Percentiles rank a stretch among this genome's conserved stretches.
Evolutionary conservation across 2,113 vertebrate genomes (phyloP).

Genomic region (Neotragus moschatus): DNA sequence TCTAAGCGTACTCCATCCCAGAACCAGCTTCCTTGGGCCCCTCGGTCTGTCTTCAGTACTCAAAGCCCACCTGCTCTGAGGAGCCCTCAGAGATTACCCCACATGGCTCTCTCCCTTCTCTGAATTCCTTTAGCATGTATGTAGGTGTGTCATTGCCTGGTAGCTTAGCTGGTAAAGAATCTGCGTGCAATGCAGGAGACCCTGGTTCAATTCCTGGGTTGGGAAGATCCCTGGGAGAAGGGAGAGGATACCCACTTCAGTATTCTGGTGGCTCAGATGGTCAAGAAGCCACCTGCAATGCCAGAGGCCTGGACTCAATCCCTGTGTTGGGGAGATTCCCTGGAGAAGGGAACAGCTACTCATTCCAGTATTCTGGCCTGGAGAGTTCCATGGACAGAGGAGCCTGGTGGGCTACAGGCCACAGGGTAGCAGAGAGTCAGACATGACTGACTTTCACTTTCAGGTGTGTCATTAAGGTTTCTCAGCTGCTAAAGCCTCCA

Average conservation of each 20-base stretch:
- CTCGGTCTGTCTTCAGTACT: background rate
- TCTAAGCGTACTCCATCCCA: fast-evolving
- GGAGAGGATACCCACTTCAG: background rate
- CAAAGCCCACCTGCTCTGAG: background rate
- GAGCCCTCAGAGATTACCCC: background rate
- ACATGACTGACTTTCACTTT: background rate
- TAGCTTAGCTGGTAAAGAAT: background rate
- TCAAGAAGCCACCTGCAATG: background rate
- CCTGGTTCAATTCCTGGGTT: background rate
- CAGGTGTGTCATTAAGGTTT: background rate
- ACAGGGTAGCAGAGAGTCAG: background rate
- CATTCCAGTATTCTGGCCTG: background rate
- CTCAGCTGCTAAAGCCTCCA: background rate
- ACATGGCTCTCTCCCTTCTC: background rate
- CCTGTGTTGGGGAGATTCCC: background rate
- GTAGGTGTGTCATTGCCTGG: background rate
- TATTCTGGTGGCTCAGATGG: background rate
- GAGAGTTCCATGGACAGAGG: background rate
- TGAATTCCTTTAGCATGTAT: background rate
- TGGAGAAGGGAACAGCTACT: background rate
- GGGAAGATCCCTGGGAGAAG: background rate
- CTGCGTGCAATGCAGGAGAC: background rate
- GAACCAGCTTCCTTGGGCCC: background rate
- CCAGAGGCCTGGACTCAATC: background rate
- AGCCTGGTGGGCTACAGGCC: background rate